Base-by-base conservation (phyloP, 2,113 vertebrate species). In the Ancistrus triradiatus region DNA sequence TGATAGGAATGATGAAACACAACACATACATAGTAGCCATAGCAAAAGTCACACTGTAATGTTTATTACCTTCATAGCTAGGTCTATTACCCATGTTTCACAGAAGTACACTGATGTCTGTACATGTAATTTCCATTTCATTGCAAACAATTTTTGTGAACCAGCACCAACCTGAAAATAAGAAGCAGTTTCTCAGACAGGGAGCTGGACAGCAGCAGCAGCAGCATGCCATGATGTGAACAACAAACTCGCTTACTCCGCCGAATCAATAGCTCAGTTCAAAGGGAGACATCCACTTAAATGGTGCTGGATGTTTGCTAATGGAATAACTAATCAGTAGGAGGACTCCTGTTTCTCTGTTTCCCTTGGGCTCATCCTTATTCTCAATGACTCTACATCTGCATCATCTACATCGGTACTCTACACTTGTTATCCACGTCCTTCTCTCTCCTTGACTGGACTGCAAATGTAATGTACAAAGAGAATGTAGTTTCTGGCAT, bases 81-180 rank as follows among this genome's bases (percentile, higher is more conserved):
- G 80, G 69, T 53, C 62, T 74, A 77, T 83, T 84, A 84, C 88
- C 88, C 88, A 89, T 89, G 73, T 57, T 74, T 77, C 70, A 53
- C 59, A 28, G 68, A 76, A 53, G 69, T 47, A 77, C 51, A 62
- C 69, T 74, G 63, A 69, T 59, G 71, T 50, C 64, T 79, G 74
- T 70, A 64, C 78, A 76, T 75, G 14, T 2, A 75, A 48, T 37
- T 73, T 35, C 77, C 59, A 59, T 77, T 68, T 84, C 81, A 84
- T 82, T 77, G 58, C 74, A 62, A 77, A 28, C 5, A 61, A 63
- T 65, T 78, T 43, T 59, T 59, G 44, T 73, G 52, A 72, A 69
- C 74, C 66, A 71, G 77, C 76, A 90, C 88, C 78, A 80, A 90
- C 88, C 88, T 90, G 88, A 84, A 81, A 87, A 77, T 70, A 76